These are phyloP conservation scores for Pterostichus madidus DNA, from an alignment of 2,888 invertebrate genomes.

Conservation along the genomic window DNA sequence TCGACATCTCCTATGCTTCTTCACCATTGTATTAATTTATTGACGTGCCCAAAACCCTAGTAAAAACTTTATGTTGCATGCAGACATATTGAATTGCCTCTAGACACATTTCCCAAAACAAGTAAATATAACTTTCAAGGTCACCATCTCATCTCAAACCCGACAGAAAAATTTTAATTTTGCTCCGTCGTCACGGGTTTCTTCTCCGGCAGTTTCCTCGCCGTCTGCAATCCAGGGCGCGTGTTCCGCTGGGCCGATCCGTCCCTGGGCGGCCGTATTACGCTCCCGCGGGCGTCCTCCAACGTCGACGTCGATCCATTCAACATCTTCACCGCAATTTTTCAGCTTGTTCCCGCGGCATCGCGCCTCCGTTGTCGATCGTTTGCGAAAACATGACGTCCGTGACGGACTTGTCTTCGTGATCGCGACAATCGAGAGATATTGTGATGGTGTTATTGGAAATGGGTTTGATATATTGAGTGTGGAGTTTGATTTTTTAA, in stretches of 20 bases:
- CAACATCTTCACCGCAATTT: slow-evolving; percentile 44
- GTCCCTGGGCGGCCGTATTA: slow-evolving; percentile 49
- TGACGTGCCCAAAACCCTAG: no score
- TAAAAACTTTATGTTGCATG: no score
- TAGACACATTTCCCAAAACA: background rate
- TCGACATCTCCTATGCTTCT: no score
- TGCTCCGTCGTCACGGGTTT: background rate
- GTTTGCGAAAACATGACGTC: slow-evolving; percentile 28
- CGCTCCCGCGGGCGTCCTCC: slow-evolving; percentile 38
- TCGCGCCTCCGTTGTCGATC: slow-evolving; percentile 13
- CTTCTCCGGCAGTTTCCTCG: background rate
- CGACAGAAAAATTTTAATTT: background rate
- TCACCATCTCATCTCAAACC: background rate
- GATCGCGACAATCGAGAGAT: background rate
- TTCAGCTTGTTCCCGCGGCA: slow-evolving; percentile 33
- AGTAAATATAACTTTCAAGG: background rate
- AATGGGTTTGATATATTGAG: background rate
- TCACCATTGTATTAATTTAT: no score
- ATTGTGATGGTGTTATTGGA: slow-evolving; percentile 4
- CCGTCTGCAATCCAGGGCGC: background rate
- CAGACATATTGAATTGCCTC: background rate
- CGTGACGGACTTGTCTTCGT: background rate
- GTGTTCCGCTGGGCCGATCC: slow-evolving; percentile 25
- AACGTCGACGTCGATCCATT: slow-evolving; percentile 18
- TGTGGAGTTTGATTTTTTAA: background rate